A percentile compares a stretch with the other conserved stretches of the same genome.
These are phyloP conservation scores for Leptoteleia sp. DNA, from an alignment of 1,140 invertebrate species.

Conservation along the genomic window DNA sequence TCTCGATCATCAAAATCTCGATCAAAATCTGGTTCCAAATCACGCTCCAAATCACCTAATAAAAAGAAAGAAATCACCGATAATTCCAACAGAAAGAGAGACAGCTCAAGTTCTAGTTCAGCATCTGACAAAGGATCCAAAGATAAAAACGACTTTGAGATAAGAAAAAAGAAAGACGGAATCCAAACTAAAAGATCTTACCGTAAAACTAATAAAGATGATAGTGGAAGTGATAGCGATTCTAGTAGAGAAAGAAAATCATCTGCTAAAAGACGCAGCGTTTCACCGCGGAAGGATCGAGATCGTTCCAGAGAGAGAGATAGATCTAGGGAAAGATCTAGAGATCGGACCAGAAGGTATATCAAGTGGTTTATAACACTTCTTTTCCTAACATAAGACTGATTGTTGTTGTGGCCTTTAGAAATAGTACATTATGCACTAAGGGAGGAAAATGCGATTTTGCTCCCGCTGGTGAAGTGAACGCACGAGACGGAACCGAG, in stretches of 20 bases:
- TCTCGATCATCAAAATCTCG: constrained; percentile 76
- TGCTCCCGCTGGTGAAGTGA: too few relatives aligned
- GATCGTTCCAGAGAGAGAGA: constrained; percentile 76
- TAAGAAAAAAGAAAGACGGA: constrained; percentile 88
- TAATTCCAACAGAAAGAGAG: constrained; percentile 72
- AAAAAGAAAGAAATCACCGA: constrained; percentile 79
- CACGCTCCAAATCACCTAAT: constrained; percentile 75
- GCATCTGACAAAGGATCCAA: constrained; percentile 79
- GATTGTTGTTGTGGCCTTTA: too few relatives aligned
- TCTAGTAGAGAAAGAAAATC: constrained; percentile 79
- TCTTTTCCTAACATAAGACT: too few relatives aligned
- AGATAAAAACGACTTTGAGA: constrained; percentile 87
- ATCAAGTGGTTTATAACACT: too few relatives aligned
- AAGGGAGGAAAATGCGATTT: too few relatives aligned
- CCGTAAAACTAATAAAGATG: constrained; percentile 90
- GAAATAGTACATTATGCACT: too few relatives aligned
- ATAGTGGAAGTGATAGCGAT: constrained; percentile 83
- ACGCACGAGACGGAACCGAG: too few relatives aligned
- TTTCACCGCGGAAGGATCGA: constrained; percentile 74
- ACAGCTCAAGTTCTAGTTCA: constrained; percentile 76
- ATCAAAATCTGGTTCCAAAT: constrained; percentile 74
- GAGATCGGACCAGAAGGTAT: constrained; percentile 71
- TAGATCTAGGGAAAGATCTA: constrained; percentile 74
- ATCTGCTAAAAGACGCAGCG: constrained; percentile 73
- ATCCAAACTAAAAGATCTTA: constrained; percentile 92